A percentile compares a stretch with the other conserved stretches of the same genome.
Evolutionary conservation across 2,113 vertebrate genomes (phyloP).

Genomic region (Rousettus leschenaultii): DNA sequence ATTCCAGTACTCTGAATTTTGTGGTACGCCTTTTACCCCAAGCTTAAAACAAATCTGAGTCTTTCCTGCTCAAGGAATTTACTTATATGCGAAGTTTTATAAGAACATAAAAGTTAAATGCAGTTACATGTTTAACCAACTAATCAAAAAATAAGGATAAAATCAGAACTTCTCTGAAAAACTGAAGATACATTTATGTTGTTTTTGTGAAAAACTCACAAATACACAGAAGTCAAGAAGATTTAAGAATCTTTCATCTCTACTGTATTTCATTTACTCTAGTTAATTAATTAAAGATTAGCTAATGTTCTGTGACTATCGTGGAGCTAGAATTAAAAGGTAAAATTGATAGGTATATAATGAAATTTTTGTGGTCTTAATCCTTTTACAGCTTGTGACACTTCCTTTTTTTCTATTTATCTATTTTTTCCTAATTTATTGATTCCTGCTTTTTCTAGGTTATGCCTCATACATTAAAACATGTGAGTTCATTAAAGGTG

Average conservation of each 20-base stretch:
- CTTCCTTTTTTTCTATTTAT: neutral
- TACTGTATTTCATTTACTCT: neutral
- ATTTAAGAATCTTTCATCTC: neutral
- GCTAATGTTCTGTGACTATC: neutral
- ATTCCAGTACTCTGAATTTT: neutral
- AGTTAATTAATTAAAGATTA: neutral
- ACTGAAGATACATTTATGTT: neutral
- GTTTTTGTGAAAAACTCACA: neutral
- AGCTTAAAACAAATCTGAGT: neutral
- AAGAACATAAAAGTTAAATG: neutral
- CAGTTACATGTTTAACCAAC: neutral
- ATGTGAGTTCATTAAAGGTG: neutral
- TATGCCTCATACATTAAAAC: neutral
- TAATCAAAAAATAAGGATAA: neutral
- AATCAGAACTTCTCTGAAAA: constrained; percentile 3
- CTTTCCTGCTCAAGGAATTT: neutral
- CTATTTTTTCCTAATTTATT: neutral
- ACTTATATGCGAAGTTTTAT: neutral
- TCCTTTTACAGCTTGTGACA: neutral
- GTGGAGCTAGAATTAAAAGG: neutral
- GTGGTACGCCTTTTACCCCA: neutral
- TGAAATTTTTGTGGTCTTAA: neutral
- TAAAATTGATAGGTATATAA: neutral
- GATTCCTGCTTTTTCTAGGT: constrained; percentile 1
- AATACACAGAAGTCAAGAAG: neutral